Evolutionary conservation across 2,888 invertebrate genomes (phyloP), one percentile per base, ranked within the genome.

Genomic region (Vesta saturnalis): DNA sequence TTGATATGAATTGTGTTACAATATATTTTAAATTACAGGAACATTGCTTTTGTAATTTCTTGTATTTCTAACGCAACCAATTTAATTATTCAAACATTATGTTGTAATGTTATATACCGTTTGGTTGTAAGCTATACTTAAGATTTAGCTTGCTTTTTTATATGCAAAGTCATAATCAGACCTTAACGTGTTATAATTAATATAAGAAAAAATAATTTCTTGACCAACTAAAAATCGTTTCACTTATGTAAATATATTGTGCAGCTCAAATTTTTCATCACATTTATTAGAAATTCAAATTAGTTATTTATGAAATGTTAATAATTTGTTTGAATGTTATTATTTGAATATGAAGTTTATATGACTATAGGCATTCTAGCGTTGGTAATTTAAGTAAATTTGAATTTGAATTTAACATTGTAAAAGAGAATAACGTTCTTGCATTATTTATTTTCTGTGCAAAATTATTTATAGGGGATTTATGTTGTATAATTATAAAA

Each of bases 251-350:
- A 39, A 39, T 39, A 8, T 23, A 23, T 8, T 5, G 23, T 23
- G 3, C 23, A 23, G 23, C 8, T 5, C 23, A 23, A 5, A 23
- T 23, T 39, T 39, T 39, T 39, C 39, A 39, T 39, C 39, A 39
- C 39, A n/a, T 39, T 52, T 15, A 52, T 52, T 52, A 52, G 18
- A 52, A 19, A 19, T 52, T 52, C 5, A 19, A 52, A 52, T 52
- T 19, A 52, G 21, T 8, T 19, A 8, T 12, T 52, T 52, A 12
- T 52, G 52, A 8, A 19, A 52, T 52, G 19, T 52, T 52, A 52
- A 16, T 16, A 14, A 52, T 52, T 52, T 18, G 18, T 39, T 39
- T 39, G 12, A 39, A 39, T 39, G 8, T 23, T 23, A 23, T 23
- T 23, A 23, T n/a, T n/a, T n/a, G n/a, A n/a, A n/a, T n/a, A n/a